These are phyloP conservation scores for Petrocephalus sullivani DNA, from an alignment of 2,797 vertebrate genomes.

Conservation along the genomic window DNA sequence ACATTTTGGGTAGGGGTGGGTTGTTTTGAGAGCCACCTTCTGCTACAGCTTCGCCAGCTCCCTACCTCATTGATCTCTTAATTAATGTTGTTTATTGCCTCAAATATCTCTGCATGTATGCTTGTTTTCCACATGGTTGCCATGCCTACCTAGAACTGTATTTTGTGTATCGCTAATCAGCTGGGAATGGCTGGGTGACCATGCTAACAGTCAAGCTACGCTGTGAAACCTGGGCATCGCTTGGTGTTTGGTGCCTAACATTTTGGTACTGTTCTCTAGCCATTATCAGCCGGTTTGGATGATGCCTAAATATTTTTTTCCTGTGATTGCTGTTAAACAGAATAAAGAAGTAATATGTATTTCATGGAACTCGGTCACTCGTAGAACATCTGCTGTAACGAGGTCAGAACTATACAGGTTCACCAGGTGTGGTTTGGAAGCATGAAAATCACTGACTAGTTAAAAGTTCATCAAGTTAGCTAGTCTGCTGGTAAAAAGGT, in stretches of 20 bases:
- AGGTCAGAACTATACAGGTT: background rate
- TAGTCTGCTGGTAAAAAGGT: background rate
- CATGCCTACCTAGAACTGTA: background rate
- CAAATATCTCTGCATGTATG: background rate
- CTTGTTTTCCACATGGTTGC: background rate
- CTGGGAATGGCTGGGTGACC: background rate
- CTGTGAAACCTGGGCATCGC: background rate
- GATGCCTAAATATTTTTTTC: background rate
- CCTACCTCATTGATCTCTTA: background rate
- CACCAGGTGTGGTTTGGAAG: background rate
- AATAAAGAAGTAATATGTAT: background rate
- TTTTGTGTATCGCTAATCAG: background rate
- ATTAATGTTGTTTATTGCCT: background rate
- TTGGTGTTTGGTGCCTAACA: background rate
- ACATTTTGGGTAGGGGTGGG: slow-evolving; percentile 12
- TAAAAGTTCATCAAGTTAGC: background rate
- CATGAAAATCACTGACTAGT: background rate
- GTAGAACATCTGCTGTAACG: background rate
- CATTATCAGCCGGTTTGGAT: background rate
- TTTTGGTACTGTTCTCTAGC: background rate
- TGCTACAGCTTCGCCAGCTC: background rate
- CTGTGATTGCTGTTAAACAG: background rate
- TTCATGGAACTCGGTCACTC: background rate
- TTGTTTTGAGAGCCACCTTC: slow-evolving; percentile 34
- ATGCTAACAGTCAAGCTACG: background rate